A percentile compares a stretch with the other conserved stretches of the same genome.
Evolutionary conservation across 2,797 vertebrate genomes (phyloP).

Genomic region (Enteromius mattozi): DNA sequence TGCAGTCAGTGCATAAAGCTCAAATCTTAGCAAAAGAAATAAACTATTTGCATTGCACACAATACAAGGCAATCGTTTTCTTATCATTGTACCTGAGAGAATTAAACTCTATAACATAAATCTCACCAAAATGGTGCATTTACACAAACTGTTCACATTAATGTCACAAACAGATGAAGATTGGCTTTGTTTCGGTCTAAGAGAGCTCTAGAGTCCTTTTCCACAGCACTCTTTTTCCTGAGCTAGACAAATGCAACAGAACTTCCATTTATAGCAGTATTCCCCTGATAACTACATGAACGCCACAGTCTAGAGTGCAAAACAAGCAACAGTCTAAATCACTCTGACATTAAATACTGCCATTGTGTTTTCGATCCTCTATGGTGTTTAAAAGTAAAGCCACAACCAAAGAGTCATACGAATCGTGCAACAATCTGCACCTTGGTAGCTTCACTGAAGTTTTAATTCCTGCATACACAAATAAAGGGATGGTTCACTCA

Average conservation of each 20-base stretch:
- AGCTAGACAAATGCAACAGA: constrained; percentile 33
- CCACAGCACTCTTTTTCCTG: constrained; percentile 31
- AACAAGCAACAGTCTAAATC: constrained; percentile 25
- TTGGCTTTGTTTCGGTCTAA: constrained; percentile 19
- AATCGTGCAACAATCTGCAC: not conserved
- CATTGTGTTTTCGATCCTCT: constrained; percentile 7
- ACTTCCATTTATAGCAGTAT: constrained; percentile 30
- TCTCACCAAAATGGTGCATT: not conserved
- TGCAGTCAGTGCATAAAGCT: not conserved
- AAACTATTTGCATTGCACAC: not conserved
- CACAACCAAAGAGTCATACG: not conserved
- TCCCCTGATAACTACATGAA: constrained; percentile 43
- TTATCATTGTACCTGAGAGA: not conserved
- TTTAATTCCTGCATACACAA: not conserved
- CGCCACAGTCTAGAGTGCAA: constrained; percentile 41
- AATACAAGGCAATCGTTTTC: not conserved
- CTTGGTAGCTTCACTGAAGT: not conserved
- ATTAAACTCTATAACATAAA: not conserved
- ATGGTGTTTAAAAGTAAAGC: not conserved
- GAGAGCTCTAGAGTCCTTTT: constrained; percentile 37
- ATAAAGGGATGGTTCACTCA: not conserved
- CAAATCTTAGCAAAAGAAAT: not conserved
- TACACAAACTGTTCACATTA: constrained; percentile 7
- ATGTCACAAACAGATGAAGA: constrained; percentile 30
- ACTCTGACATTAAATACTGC: constrained; percentile 32